phyloP scores from a whole-genome alignment of 2,113 vertebrate genomes.

The Bolborhynchus lineola region DNA sequence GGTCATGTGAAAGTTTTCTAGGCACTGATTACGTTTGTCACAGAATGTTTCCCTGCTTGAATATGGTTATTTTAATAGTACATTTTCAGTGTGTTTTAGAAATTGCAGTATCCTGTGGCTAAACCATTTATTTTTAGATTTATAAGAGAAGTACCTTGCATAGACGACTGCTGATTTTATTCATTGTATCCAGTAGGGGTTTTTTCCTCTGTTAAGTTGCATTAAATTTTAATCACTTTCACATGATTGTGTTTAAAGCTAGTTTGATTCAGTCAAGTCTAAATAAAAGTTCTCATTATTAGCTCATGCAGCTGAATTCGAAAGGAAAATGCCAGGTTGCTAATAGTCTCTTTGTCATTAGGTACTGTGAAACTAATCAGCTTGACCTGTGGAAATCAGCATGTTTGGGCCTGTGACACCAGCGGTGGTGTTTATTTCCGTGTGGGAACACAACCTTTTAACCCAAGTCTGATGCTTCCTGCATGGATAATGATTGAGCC shows the following conservation, averaged over 20 bases:
- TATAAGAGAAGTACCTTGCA: background rate
- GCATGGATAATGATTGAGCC: slow-evolving; percentile 96
- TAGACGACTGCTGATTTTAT: background rate
- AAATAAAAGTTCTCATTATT: background rate
- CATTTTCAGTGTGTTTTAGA: background rate
- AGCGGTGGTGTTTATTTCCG: slow-evolving; percentile 92
- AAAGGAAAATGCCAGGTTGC: background rate
- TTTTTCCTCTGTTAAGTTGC: background rate
- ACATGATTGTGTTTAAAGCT: background rate
- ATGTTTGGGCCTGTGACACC: slow-evolving; percentile 93
- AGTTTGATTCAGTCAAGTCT: background rate
- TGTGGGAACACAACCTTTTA: slow-evolving; percentile 94
- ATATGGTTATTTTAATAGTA: background rate
- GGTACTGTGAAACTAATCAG: slow-evolving; percentile 84
- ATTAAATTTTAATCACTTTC: background rate
- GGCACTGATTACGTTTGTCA: background rate
- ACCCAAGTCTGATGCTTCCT: slow-evolving; percentile 96
- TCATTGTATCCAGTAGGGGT: background rate
- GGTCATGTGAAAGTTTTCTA: slow-evolving; percentile 42
- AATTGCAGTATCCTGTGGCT: background rate
- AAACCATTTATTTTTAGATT: background rate
- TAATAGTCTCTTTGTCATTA: slow-evolving; percentile 48
- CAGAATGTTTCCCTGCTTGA: background rate
- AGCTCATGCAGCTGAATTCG: background rate
- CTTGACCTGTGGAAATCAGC: slow-evolving; percentile 91